These are phyloP conservation scores for Trichomalopsis sarcophagae DNA, from an alignment of 1,140 invertebrate genomes.

Conservation along the genomic window DNA sequence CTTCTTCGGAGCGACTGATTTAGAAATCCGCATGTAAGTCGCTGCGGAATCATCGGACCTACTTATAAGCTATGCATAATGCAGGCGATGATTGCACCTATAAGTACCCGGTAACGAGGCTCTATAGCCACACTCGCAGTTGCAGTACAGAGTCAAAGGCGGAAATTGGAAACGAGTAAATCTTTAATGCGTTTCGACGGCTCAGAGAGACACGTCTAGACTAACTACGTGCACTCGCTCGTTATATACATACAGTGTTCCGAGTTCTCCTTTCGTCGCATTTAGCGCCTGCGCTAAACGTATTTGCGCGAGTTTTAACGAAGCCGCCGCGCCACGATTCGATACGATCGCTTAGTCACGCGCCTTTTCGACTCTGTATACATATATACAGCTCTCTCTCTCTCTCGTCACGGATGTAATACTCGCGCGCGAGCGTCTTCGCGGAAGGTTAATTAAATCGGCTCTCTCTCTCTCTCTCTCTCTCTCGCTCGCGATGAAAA, in stretches of 20 bases:
- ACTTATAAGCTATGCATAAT: too few species aligned
- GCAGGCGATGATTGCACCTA: too few species aligned
- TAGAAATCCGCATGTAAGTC: too few species aligned
- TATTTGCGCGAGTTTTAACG: constrained; percentile 29
- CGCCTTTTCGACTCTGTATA: too few species aligned
- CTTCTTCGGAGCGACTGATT: too few species aligned
- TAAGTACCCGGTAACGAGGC: too few species aligned
- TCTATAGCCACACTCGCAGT: too few species aligned
- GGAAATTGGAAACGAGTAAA: constrained; percentile 35
- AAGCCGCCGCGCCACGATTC: too few species aligned
- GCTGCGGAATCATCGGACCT: too few species aligned
- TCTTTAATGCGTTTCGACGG: neutral
- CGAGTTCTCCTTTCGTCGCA: neutral
- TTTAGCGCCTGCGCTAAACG: constrained; percentile 23
- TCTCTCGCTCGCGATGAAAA: neutral
- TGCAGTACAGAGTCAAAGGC: neutral
- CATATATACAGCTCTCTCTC: too few species aligned
- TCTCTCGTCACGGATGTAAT: neutral
- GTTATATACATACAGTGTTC: too few species aligned
- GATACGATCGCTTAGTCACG: neutral
- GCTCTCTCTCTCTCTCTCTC: too few species aligned
- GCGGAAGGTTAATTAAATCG: constrained; percentile 11
- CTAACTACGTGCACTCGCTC: neutral
- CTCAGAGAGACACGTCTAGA: neutral
- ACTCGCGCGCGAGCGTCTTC: neutral